These are phyloP conservation scores for Etheostoma cragini DNA, from an alignment of 2,113 vertebrate species.

Conservation along the genomic window DNA sequence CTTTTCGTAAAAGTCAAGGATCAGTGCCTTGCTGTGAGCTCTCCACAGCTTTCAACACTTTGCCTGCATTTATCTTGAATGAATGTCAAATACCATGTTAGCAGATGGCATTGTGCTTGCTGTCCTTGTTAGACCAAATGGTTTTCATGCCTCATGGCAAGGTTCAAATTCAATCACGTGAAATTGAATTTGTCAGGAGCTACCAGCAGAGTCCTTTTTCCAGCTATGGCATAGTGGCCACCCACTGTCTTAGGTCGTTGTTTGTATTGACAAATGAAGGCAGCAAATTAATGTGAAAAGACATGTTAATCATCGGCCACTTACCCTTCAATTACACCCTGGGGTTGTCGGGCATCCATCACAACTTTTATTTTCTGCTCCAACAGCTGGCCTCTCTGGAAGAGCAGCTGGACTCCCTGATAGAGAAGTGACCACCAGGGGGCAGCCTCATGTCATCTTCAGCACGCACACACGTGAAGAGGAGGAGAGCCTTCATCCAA, in stretches of 20 bases:
- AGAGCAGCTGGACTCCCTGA: slow-evolving; percentile 94
- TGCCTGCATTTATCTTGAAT: slow-evolving; percentile 31
- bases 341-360: slow-evolving; percentile 68
- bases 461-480: background rate
- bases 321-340: slow-evolving; percentile 74
- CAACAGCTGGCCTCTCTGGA: slow-evolving; percentile 93
- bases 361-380: slow-evolving; percentile 60
- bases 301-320: slow-evolving; percentile 75
- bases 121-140: slow-evolving; percentile 1
- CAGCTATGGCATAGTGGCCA: slow-evolving; percentile 14
- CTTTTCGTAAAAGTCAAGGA: slow-evolving; percentile 30
- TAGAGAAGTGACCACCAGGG: slow-evolving; percentile 91
- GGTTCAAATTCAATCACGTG: slow-evolving; percentile 33
- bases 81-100: slow-evolving; percentile 29
- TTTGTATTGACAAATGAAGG: slow-evolving; percentile 67
- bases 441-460: slow-evolving; percentile 65
- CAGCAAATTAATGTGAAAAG: slow-evolving; percentile 57
- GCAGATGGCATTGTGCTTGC: background rate
- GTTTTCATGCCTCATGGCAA: slow-evolving; percentile 24
- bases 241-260: slow-evolving; percentile 44
- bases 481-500: slow-evolving; percentile 29
- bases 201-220: slow-evolving; percentile 15
- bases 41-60: slow-evolving; percentile 40
- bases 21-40: slow-evolving; percentile 19
- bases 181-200: slow-evolving; percentile 46